phyloP scores from a whole-genome alignment of 2,888 invertebrate species.

The Baccha elongata region DNA sequence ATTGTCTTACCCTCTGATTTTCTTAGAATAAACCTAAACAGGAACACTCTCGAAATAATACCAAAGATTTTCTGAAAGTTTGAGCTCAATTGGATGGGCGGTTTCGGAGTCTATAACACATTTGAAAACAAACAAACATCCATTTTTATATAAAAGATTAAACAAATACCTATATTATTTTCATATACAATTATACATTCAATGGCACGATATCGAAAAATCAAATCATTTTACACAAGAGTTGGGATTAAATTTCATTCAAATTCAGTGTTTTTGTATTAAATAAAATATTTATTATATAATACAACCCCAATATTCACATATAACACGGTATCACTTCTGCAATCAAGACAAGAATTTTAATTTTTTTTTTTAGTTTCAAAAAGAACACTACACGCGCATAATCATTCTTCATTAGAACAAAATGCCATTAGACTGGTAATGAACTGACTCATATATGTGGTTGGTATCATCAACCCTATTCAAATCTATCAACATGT shows the following conservation, averaged over 20 bases:
- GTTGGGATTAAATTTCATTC: too few relatives aligned
- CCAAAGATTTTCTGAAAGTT: too few relatives aligned
- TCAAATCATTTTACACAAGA: neutral
- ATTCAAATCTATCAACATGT: slow-evolving; percentile 18
- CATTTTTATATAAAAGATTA: too few relatives aligned
- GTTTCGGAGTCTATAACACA: too few relatives aligned
- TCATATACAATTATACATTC: too few relatives aligned
- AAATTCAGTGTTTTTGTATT: too few relatives aligned
- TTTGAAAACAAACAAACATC: too few relatives aligned
- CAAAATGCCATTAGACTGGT: slow-evolving; percentile 18
- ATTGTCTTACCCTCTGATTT: too few relatives aligned
- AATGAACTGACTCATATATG: slow-evolving; percentile 27
- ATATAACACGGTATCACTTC: slow-evolving; percentile 57
- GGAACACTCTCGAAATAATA: too few relatives aligned
- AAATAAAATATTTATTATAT: slow-evolving; percentile 9
- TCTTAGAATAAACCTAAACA: too few relatives aligned
- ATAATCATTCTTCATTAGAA: slow-evolving; percentile 65
- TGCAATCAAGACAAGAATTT: slow-evolving; percentile 38
- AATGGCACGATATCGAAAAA: slow-evolving; percentile 49
- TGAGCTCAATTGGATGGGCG: too few relatives aligned
- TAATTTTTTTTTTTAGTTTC: slow-evolving; percentile 5
- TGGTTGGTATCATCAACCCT: slow-evolving; percentile 21
- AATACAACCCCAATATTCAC: slow-evolving; percentile 19
- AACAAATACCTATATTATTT: too few relatives aligned
- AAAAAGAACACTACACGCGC: slow-evolving; percentile 61